Evolutionary conservation across 2,888 invertebrate species (phyloP), one percentile per base, ranked within the genome.

Genomic region (Teinopalpus imperialis): DNA sequence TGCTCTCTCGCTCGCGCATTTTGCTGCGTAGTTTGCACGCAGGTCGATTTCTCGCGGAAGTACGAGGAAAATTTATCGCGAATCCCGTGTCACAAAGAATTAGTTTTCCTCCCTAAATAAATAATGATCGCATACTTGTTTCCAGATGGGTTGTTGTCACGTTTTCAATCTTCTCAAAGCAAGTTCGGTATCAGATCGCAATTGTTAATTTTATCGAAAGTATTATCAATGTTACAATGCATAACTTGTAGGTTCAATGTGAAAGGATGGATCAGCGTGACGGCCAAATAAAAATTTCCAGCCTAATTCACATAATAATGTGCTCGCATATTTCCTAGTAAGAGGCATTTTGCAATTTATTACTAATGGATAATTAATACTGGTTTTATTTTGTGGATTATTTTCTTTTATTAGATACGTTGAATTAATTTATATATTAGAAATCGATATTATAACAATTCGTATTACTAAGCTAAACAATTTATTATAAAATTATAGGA

Each of bases 11-110:
- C 66, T 85, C 78, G 61, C 74, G 59, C 79, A 44, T 75, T 78
- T 78, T 80, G 78, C 77, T 81, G 81, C 85, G 87, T 72, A 83
- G 77, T 80, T 82, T 78, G 30, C 41, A 81, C 74, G 78, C 76
- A 74, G 58, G 69, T 71, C 66, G 65, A 65, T 54, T 59, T 55
- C 61, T 69, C 62, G 72, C 74, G 81, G 76, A 81, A 80, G 63
- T 66, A 64, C 60, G 68, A 63, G 74, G 77, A 78, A 79, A 78
- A 75, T 73, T 58, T 56, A 64, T 59, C 51, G 49, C 59, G 59
- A 59, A 57, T 66, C 63, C 66, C 63, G 56, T n/a, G n/a, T 59
- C 61, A 74, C 69, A 73, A 78, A 66, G 62, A 63, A 57, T 53
- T 47, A 47, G 53, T 56, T 51, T 58, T 67, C 59, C 57, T 59